Base-by-base conservation (phyloP, 2,888 invertebrate genomes). In the Spilosoma lubricipeda region DNA sequence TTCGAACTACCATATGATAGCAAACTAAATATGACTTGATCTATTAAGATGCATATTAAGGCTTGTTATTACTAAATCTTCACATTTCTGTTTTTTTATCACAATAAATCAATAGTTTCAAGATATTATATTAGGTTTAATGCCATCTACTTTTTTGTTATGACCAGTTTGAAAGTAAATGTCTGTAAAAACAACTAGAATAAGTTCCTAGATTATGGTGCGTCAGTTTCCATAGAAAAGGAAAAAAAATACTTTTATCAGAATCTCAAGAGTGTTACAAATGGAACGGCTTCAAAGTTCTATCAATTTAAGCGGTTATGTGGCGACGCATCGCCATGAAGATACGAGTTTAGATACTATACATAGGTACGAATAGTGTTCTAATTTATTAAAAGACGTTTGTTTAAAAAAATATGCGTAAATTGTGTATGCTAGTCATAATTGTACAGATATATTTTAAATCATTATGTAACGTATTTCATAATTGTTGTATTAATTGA, bases 401-500 rank as follows among this genome's bases (percentile, higher is more conserved):
- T 86, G 88, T 90, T 92, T 91, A 85, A 86, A 82, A 39, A 82
- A 88, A 90, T 89, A 67, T 89, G 82, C 87, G 90, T 92, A 92
- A 89, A 87, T 86, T 91, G 92, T 93, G 91, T 94, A 93, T 90
- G 92, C 93, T 95, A 95, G 93, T 92, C 91, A 90, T 93, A 92
- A 33, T 89, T 95, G 95, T 95, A 95, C 95, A 95, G 93, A 90
- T 86, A 90, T 91, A 90, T 91, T 92, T 91, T 89, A 87, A 92
- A 90, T 90, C 82, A 78, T 85, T 85, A 82, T 81, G 80, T 90
- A 89, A 90, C 86, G 90, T 91, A 91, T 88, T 93, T 90, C 90
- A 88, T 91, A 86, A 91, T 92, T 92, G 92, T 93, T 93, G 91
- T 94, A 91, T 88, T 88, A 76, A 87, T 82, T 83, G 82, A 79